phyloP scores from a whole-genome alignment of 2,888 invertebrate species.

The Tinea semifulvella region DNA sequence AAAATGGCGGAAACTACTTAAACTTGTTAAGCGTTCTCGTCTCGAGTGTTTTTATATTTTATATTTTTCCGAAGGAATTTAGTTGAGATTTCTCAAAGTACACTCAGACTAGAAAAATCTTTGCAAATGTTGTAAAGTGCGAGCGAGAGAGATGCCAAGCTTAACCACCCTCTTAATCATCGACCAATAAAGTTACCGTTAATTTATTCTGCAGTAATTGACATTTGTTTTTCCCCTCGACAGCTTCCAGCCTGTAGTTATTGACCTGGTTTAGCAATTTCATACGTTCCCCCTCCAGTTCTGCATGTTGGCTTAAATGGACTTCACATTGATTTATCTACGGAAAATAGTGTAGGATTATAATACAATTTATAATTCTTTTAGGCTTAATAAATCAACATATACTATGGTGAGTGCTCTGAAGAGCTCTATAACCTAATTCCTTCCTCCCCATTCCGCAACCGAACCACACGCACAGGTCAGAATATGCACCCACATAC shows the following conservation, averaged over 20 bases:
- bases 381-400: not conserved
- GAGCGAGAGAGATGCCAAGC: too few relatives aligned
- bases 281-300: slow-evolving; percentile 42
- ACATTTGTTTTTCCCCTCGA: slow-evolving; percentile 38
- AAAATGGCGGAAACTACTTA: too few relatives aligned
- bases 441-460: too few relatives aligned
- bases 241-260: slow-evolving; percentile 31
- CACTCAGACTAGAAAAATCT: too few relatives aligned
- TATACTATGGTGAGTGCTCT: not conserved
- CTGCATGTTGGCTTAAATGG: slow-evolving; percentile 41
- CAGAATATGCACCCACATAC: too few relatives aligned
- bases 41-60: too few relatives aligned
- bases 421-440: not conserved
- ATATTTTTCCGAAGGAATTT: too few relatives aligned
- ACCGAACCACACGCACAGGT: too few relatives aligned
- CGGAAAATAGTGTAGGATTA: slow-evolving; percentile 16
- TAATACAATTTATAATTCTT: not conserved
- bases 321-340: slow-evolving; percentile 44
- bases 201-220: slow-evolving; percentile 31
- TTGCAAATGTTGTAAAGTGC: too few relatives aligned
- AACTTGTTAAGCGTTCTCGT: too few relatives aligned
- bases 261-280: slow-evolving; percentile 34
- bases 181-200: slow-evolving; percentile 25
- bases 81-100: too few relatives aligned
- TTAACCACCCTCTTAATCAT: too few relatives aligned